These are phyloP conservation scores for Cyphomyrmex costatus DNA, from an alignment of 1,140 invertebrate genomes.

Conservation along the genomic window DNA sequence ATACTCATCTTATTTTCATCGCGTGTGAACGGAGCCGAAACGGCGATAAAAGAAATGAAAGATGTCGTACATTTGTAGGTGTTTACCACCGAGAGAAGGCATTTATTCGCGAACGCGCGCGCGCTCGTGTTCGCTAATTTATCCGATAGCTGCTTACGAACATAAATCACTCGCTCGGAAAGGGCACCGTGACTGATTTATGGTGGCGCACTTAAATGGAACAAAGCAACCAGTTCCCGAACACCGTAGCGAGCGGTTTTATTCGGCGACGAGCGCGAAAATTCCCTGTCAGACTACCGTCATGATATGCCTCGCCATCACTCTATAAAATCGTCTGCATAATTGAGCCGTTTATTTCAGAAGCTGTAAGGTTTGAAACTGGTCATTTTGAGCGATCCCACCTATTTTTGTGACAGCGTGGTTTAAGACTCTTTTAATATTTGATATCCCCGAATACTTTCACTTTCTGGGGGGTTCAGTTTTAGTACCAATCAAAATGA, in stretches of 20 bases:
- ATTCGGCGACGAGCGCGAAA: constrained; percentile 54
- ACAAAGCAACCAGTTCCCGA: constrained; percentile 68
- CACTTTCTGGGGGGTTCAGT: constrained; percentile 9
- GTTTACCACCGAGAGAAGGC: constrained; percentile 54
- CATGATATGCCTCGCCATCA: constrained; percentile 16
- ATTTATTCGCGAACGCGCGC: constrained; percentile 41
- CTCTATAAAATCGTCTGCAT: constrained; percentile 22
- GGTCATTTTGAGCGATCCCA: background rate
- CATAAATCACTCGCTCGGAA: constrained; percentile 69
- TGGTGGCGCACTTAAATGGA: constrained; percentile 68
- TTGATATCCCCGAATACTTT: constrained; percentile 29
- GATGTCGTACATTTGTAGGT: constrained; percentile 55
- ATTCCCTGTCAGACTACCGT: constrained; percentile 45
- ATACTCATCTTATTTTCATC: constrained; percentile 51
- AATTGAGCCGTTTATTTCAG: constrained; percentile 49
- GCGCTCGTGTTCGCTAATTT: constrained; percentile 68
- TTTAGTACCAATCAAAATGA: constrained; percentile 39
- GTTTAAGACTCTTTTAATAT: background rate
- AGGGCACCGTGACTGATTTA: constrained; percentile 71
- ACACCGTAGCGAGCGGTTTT: constrained; percentile 18
- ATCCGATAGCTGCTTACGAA: constrained; percentile 69
- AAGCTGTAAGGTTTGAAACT: background rate
- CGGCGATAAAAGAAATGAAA: constrained; percentile 60
- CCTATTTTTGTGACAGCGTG: constrained; percentile 5
- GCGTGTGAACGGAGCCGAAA: constrained; percentile 49